A percentile compares a stretch with the other conserved stretches of the same genome.
Evolutionary conservation across 1,140 invertebrate genomes (phyloP).

Genomic region (Musca vetustissima): DNA sequence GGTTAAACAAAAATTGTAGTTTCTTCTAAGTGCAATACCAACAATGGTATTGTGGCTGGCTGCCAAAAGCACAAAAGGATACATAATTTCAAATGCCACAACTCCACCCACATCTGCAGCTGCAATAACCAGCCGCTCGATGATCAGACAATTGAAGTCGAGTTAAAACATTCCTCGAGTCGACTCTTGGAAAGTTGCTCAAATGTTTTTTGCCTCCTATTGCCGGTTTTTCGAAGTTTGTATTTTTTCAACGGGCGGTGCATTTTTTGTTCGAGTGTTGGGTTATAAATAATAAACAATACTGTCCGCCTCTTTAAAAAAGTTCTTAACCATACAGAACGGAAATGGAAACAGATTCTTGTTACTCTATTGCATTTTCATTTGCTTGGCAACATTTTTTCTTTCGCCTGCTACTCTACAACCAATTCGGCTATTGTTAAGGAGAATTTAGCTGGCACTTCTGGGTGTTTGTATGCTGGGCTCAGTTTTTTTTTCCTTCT

Average conservation of each 20-base stretch:
- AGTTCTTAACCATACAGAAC: slow-evolving; percentile 16
- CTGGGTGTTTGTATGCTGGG: not conserved
- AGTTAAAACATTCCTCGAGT: slow-evolving; percentile 4
- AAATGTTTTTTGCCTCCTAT: not conserved
- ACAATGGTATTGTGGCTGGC: too few species aligned
- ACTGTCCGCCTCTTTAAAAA: slow-evolving; percentile 20
- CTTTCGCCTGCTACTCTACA: not conserved
- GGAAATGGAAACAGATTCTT: slow-evolving; percentile 14
- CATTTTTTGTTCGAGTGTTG: not conserved
- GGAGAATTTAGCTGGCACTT: not conserved
- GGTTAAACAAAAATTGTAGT: too few species aligned
- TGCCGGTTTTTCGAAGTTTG: too few species aligned
- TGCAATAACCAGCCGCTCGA: too few species aligned
- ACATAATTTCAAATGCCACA: too few species aligned
- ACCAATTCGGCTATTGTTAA: too few species aligned
- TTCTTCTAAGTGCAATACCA: too few species aligned
- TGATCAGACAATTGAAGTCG: not conserved
- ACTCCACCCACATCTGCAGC: too few species aligned
- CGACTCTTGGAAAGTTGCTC: not conserved
- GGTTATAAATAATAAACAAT: slow-evolving; percentile 23
- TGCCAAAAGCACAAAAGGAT: too few species aligned
- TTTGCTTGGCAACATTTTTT: not conserved
- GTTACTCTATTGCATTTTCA: too few species aligned
- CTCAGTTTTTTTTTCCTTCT: not conserved
- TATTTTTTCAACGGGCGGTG: not conserved